Evolutionary conservation across 2,888 invertebrate species (phyloP).

Genomic region (Rotaria sp.): DNA sequence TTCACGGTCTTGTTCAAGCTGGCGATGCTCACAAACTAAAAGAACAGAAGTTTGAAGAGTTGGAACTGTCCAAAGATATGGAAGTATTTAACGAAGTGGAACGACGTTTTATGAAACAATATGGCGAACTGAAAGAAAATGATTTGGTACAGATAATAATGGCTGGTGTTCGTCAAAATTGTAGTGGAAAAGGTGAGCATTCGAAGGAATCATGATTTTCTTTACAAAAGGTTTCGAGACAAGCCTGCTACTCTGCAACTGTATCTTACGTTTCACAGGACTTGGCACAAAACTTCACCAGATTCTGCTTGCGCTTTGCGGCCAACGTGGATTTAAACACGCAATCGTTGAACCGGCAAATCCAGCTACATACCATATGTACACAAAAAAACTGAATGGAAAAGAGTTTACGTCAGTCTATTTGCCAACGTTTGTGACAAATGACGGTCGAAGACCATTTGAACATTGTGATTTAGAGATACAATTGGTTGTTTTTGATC

Average conservation of each 20-base stretch:
- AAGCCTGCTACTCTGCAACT: not conserved
- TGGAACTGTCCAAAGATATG: not conserved
- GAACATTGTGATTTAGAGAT: not conserved
- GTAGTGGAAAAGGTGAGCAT: not conserved
- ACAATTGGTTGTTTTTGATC: conserved; percentile 4
- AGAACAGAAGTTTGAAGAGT: not conserved
- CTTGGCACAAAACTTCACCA: not conserved
- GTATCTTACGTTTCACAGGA: not conserved
- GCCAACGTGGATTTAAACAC: not conserved
- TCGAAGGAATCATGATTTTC: not conserved
- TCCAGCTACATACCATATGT: not conserved
- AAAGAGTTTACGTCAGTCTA: not conserved
- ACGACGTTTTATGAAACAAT: not conserved
- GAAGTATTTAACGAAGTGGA: not conserved
- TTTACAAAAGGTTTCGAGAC: not conserved
- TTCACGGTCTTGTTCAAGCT: not conserved
- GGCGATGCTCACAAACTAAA: not conserved
- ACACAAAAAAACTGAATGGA: not conserved
- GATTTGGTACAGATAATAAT: not conserved
- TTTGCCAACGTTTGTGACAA: not conserved
- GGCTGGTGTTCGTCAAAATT: not conserved
- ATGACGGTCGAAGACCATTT: not conserved
- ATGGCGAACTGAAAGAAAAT: not conserved
- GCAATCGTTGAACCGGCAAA: not conserved
- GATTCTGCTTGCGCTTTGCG: not conserved